Evolutionary conservation across 2,797 vertebrate species (phyloP).

Genomic region (Danio kyathit): DNA sequence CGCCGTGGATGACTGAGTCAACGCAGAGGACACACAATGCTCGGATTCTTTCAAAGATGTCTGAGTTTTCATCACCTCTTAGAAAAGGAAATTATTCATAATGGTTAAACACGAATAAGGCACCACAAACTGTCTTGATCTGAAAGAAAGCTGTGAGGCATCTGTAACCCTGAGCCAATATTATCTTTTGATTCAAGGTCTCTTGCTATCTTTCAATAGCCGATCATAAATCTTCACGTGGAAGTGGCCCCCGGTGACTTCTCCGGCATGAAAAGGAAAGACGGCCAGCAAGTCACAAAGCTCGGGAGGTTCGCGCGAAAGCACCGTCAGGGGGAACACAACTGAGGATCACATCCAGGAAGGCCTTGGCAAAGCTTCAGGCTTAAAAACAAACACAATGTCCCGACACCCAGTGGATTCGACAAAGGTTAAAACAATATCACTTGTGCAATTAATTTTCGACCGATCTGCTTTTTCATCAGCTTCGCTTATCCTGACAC

Average conservation of each 20-base stretch:
- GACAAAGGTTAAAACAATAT: conserved; percentile 85
- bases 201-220: conserved; percentile 19
- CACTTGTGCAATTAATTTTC: conserved; percentile 80
- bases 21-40: conserved; percentile 38
- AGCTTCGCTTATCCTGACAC: background rate
- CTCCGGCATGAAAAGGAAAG: conserved; percentile 43
- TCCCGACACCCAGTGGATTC: conserved; percentile 75
- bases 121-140: background rate
- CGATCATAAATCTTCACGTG: conserved; percentile 53
- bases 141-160: background rate
- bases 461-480: conserved; percentile 70
- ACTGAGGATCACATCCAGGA: conserved; percentile 63
- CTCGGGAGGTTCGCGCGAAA: conserved; percentile 48
- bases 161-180: conserved; percentile 26
- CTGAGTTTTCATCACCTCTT: conserved; percentile 32
- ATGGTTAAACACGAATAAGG: background rate
- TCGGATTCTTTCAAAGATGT: conserved; percentile 26
- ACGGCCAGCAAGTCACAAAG: conserved; percentile 35
- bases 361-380: conserved; percentile 73
- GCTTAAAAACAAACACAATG: conserved; percentile 82
- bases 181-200: conserved; percentile 30
- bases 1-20: conserved; percentile 64
- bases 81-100: conserved; percentile 33
- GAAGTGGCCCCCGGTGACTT: conserved; percentile 43
- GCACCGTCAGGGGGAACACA: conserved; percentile 52